Percentiles rank a stretch among this genome's conserved stretches.
Evolutionary conservation across 2,888 invertebrate species (phyloP).

Genomic region (Drosophila quinaria): DNA sequence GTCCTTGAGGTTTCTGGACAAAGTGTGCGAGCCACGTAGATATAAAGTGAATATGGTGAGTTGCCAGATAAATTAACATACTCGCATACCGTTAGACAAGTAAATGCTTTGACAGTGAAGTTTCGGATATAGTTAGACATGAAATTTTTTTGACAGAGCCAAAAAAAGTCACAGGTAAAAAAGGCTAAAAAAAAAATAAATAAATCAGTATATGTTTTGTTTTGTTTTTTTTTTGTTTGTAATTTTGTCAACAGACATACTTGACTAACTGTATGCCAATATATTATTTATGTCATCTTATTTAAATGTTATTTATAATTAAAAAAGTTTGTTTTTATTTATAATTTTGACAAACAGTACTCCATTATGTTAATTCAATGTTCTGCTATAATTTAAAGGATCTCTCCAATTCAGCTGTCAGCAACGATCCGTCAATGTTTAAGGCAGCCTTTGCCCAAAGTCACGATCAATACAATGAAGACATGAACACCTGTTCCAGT

Average conservation of each 20-base stretch:
- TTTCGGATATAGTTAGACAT: not conserved
- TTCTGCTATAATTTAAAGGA: not conserved
- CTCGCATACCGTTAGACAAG: not conserved
- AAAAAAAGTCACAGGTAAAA: too few species aligned
- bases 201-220: too few species aligned
- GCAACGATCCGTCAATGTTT: conserved; percentile 7
- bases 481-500: conserved; percentile 30
- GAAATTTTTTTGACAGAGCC: too few species aligned
- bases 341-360: not conserved
- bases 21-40: conserved; percentile 35
- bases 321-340: too few species aligned
- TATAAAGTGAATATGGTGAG: conserved; percentile 23
- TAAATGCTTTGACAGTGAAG: too few species aligned
- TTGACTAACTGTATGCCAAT: not conserved
- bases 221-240: too few species aligned
- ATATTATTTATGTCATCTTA: not conserved
- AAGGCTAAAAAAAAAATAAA: too few species aligned
- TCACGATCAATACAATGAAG: conserved; percentile 18
- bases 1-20: conserved; percentile 18
- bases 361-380: not conserved
- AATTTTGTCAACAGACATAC: too few species aligned
- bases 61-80: not conserved
- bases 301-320: not conserved
- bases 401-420: not conserved
- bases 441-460: conserved; percentile 3